Base-by-base conservation (phyloP, 1,140 invertebrate genomes). In the Babylonia areolata region DNA sequence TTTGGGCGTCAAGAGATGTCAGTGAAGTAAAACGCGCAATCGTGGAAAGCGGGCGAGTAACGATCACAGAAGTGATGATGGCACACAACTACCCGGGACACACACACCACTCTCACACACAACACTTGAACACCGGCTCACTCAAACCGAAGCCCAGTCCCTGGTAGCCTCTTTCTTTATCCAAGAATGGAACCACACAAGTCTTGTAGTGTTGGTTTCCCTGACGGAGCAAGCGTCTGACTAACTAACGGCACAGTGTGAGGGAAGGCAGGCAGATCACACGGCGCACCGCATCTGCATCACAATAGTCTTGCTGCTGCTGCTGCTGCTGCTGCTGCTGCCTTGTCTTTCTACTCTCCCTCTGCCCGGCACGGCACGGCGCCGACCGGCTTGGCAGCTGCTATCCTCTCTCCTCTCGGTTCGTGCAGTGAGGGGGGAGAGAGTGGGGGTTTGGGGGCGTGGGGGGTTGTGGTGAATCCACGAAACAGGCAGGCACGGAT, bases 291-390 rank as follows among this genome's bases (percentile, higher is more conserved):
- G 15, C 58, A n/a, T 23, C 58, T 64, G 58, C 58, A n/a, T 64
- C 58, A 64, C 58, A 64, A 64, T 64, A n/a, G 58, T 64, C 28
- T 64, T n/a, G n/a, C n/a, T n/a, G n/a, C n/a, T n/a, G n/a, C n/a
- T n/a, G n/a, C n/a, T n/a, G n/a, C 46, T 51, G 46, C 58, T 64
- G 58, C 58, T 64, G 58, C 58, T 64, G 58, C 58, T 23, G 12
- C 23, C 5, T 23, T n/a, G 0, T 23, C 28, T 23, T 5, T 23
- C 58, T 23, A 12, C 28, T 64, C 58, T 64, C 58, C 23, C 28
- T 64, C 12, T 51, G 46, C 17, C n/a, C n/a, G n/a, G 46, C 46
- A 9, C 46, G 46, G 6, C 58, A 23, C 17, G 12, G 12, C 58
- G 58, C 28, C 58, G 12, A 23, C 28, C 58, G 17, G 12, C 58